A percentile compares a stretch with the other conserved stretches of the same genome.
Evolutionary conservation across 1,140 invertebrate genomes (phyloP).

Genomic region (Drosophila subobscura): DNA sequence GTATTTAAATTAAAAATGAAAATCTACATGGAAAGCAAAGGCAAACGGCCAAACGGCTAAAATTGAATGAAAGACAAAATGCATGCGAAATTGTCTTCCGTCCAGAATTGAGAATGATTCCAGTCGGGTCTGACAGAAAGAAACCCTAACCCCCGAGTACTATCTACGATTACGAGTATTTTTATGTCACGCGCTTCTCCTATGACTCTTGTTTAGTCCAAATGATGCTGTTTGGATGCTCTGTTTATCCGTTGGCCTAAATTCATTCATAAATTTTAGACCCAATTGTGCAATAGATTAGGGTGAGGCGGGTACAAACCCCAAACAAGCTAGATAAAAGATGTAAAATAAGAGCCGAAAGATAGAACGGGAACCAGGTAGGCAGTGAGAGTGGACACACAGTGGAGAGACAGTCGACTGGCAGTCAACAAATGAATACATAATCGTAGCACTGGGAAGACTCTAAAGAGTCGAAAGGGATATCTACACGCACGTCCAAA

Average conservation of each 20-base stretch:
- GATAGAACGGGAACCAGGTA: too few relatives aligned
- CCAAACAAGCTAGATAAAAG: not conserved
- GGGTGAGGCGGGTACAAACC: constrained; percentile 1
- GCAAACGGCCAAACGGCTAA: constrained; percentile 1
- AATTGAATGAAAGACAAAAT: constrained; percentile 1
- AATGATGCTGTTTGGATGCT: not conserved
- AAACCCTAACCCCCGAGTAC: not conserved
- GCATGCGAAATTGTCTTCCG: not conserved
- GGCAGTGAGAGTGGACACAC: too few relatives aligned
- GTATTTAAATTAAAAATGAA: constrained; percentile 67
- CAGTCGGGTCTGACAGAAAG: not conserved
- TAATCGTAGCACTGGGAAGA: too few relatives aligned
- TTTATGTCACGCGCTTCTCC: too few relatives aligned
- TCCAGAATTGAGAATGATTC: too few relatives aligned
- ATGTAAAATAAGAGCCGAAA: not conserved
- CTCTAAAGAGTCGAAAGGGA: too few relatives aligned
- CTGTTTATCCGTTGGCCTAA: constrained; percentile 28
- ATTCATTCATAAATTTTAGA: constrained; percentile 70
- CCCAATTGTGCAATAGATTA: constrained; percentile 66
- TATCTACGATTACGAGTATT: too few relatives aligned
- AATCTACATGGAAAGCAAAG: not conserved
- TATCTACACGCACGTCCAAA: too few relatives aligned
- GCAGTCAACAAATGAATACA: too few relatives aligned
- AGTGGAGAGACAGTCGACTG: too few relatives aligned
- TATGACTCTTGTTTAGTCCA: too few relatives aligned